Evolutionary conservation across 2,113 vertebrate species (phyloP).

Genomic region (Triplophysa tibetana): DNA sequence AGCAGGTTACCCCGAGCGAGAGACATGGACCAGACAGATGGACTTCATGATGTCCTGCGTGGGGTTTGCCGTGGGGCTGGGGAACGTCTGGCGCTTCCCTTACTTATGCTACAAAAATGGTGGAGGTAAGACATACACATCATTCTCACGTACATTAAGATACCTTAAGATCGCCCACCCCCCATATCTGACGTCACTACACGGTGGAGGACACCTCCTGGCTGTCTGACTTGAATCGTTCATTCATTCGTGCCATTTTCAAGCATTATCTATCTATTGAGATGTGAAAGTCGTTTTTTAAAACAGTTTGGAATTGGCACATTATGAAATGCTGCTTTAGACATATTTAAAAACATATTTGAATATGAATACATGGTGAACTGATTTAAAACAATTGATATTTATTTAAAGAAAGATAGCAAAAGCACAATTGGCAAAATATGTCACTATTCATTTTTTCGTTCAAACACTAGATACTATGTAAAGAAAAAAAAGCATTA

Average conservation of each 20-base stretch:
- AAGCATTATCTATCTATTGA: not conserved
- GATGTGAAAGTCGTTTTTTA: not conserved
- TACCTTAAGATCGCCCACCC: not conserved
- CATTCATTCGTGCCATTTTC: not conserved
- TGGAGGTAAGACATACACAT: conserved; percentile 61
- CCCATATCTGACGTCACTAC: not conserved
- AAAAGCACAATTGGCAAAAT: not conserved
- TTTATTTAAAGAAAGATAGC: not conserved
- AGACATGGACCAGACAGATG: conserved; percentile 69
- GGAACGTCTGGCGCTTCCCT: conserved; percentile 69
- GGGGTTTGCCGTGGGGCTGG: conserved; percentile 65
- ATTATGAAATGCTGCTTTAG: not conserved
- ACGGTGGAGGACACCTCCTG: conserved; percentile 29
- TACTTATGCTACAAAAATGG: conserved; percentile 71
- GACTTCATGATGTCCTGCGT: conserved; percentile 72
- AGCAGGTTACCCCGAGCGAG: conserved; percentile 64
- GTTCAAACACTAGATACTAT: too few species aligned
- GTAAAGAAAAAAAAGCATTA: too few species aligned
- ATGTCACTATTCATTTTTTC: too few species aligned
- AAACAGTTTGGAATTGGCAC: too few species aligned
- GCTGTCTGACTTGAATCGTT: not conserved
- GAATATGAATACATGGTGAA: too few species aligned
- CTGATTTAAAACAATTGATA: not conserved
- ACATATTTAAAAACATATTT: too few species aligned
- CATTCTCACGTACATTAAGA: not conserved